Evolutionary conservation across 2,888 invertebrate genomes (phyloP).

Genomic region (Nymphalis urticae): DNA sequence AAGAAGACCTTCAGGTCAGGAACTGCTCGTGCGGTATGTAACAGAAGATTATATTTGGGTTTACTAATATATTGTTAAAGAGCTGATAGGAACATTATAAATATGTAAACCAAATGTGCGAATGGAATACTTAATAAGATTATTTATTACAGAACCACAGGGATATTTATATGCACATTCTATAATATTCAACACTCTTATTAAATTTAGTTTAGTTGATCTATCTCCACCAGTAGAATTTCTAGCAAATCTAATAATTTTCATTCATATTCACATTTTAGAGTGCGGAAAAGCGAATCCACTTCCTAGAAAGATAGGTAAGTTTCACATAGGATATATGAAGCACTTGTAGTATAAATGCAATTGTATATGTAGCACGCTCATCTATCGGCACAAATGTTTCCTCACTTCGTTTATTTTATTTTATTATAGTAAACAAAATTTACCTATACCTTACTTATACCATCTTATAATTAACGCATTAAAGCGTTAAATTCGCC

Average conservation of each 20-base stretch:
- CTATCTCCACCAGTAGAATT: slow-evolving; percentile 2
- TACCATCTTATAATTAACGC: too few relatives aligned
- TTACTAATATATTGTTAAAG: too few relatives aligned
- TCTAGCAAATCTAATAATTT: slow-evolving; percentile 18
- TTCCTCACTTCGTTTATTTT: background rate
- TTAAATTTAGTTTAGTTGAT: slow-evolving; percentile 23
- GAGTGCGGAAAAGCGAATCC: slow-evolving; percentile 79
- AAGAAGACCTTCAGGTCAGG: slow-evolving; percentile 78
- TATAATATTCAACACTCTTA: background rate
- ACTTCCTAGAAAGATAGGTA: slow-evolving; percentile 77
- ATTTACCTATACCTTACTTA: too few relatives aligned
- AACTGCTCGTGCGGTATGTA: slow-evolving; percentile 89
- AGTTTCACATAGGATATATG: slow-evolving; percentile 47
- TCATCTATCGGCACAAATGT: background rate
- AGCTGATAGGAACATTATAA: too few relatives aligned
- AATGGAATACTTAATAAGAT: too few relatives aligned
- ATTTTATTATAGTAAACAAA: too few relatives aligned
- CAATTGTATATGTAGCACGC: slow-evolving; percentile 11
- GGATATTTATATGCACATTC: background rate
- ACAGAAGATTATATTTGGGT: background rate
- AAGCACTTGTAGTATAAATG: background rate
- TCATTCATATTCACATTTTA: slow-evolving; percentile 70
- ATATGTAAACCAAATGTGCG: too few relatives aligned
- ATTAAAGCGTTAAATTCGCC: too few relatives aligned
- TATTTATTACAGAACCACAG: background rate